Base-by-base conservation (phyloP, 2,113 vertebrate species). In the Campylorhamphus procurvoides region DNA sequence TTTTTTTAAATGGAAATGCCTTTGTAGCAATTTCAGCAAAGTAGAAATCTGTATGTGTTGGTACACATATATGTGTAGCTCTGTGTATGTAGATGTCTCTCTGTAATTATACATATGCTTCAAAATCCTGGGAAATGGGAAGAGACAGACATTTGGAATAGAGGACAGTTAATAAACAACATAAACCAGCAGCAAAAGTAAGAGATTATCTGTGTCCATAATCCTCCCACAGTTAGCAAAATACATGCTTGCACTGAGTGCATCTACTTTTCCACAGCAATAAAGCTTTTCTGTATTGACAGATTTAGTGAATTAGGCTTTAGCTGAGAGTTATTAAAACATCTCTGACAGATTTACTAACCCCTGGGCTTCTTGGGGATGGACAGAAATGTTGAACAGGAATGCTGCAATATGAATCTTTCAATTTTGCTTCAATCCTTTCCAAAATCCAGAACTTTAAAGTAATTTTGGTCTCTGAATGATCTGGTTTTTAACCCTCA, bases 281-380 rank as follows among this genome's bases (percentile, higher is more conserved):
- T 94, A 95, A 78, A 42, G 50, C 81, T 94, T 84, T 96, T 85
- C 87, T 69, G 53, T 92, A 85, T 80, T 96, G 96, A 89, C 95
- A 96, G 95, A 91, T 96, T 63, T 94, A 97, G 87, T 93, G 93
- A 97, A 91, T 91, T 86, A 93, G 74, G 77, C 82, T 97, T 97
- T 93, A 95, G 47, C 89, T 87, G 87, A 74, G 55, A 74, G 68
- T 93, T 97, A 93, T 92, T 96, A 97, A 96, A 96, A 93, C 68
- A 78, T 31, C 69, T 96, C 83, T 88, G 96, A 90, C 84, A 96
- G 96, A 96, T 96, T 97, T 97, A 96, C 90, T 96, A 50, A 91
- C 60, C 83, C 56, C 91, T 80, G 52, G 56, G 28, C 46, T 91
- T 90, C 94, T 82, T 67, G n/a, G 69, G 68, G 76, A 84, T 42